Conservation (phyloP, 53 echinoderm and acorn worm genomes). For the Antedon mediterranea region DNA sequence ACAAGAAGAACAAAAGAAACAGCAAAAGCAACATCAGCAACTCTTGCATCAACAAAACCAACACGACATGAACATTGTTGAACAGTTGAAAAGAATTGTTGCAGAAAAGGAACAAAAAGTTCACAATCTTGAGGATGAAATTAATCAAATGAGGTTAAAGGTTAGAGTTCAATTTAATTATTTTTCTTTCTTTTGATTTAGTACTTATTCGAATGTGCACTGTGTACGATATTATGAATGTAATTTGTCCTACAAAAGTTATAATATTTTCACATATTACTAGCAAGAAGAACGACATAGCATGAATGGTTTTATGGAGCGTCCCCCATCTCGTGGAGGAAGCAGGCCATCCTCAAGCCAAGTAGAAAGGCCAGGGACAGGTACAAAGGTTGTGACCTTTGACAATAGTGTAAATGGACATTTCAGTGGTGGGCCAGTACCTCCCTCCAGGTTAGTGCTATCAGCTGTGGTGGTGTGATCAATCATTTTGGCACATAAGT, state of each 20-base stretch:
- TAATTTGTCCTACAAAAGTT: too few relatives aligned
- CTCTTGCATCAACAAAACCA: constrained; percentile 37
- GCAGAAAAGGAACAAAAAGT: constrained; percentile 80
- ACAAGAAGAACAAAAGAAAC: constrained; percentile 24
- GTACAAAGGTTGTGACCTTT: background rate
- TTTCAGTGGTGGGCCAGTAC: background rate
- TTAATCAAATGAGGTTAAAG: constrained; percentile 53
- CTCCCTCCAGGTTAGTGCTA: background rate
- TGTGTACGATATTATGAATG: too few relatives aligned
- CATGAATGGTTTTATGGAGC: background rate
- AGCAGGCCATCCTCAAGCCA: background rate
- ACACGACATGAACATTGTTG: constrained; percentile 63
- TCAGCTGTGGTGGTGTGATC: too few relatives aligned
- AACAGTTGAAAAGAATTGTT: constrained; percentile 65
- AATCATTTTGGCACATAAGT: too few relatives aligned
- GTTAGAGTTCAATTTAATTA: constrained; percentile 10
- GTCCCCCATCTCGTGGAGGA: background rate
- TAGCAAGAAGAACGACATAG: background rate
- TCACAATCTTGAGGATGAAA: constrained; percentile 56
- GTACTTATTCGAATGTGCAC: too few relatives aligned
- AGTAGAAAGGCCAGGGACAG: background rate
- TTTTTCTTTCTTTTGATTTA: too few relatives aligned
- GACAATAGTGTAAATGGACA: background rate
- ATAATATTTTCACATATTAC: background rate
- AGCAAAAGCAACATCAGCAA: constrained; percentile 26